Conservation (phyloP, 2,888 invertebrate genomes). For the Stenurella melanura region DNA sequence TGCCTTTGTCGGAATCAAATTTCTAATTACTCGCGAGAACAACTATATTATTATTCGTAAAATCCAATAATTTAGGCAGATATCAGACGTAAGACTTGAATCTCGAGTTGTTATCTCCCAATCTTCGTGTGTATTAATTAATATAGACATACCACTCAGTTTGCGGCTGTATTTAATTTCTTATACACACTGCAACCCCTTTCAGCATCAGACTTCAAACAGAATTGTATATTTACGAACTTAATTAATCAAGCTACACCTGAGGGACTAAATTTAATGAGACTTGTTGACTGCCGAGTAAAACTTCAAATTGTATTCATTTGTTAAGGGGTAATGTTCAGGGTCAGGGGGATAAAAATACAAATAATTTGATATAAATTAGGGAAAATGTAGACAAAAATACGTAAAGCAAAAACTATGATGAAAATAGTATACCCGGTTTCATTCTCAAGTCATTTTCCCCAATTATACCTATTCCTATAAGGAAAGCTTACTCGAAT, state of each 20-base stretch:
- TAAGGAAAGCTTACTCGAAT: too few relatives aligned
- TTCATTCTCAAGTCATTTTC: too few relatives aligned
- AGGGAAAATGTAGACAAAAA: background rate
- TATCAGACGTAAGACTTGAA: background rate
- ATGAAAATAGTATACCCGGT: background rate
- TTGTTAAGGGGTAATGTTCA: background rate
- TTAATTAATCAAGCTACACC: constrained; percentile 1
- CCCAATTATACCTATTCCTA: too few relatives aligned
- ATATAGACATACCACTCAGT: constrained; percentile 4
- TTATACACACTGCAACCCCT: constrained; percentile 3
- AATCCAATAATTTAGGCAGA: background rate
- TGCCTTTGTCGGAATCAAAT: too few relatives aligned
- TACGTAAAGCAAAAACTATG: background rate
- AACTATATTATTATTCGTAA: background rate
- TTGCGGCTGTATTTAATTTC: constrained; percentile 5
- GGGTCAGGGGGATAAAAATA: background rate
- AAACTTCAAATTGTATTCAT: background rate
- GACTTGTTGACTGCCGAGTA: background rate
- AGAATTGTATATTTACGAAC: constrained; percentile 1
- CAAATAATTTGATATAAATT: background rate
- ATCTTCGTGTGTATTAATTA: background rate
- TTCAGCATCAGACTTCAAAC: constrained; percentile 7
- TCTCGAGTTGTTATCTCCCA: background rate
- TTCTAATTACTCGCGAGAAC: too few relatives aligned
- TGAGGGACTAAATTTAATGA: background rate